Evolutionary conservation across 1,140 invertebrate species (phyloP), one percentile per base, ranked within the genome.

Genomic region (Hylyphantes graminicola): DNA sequence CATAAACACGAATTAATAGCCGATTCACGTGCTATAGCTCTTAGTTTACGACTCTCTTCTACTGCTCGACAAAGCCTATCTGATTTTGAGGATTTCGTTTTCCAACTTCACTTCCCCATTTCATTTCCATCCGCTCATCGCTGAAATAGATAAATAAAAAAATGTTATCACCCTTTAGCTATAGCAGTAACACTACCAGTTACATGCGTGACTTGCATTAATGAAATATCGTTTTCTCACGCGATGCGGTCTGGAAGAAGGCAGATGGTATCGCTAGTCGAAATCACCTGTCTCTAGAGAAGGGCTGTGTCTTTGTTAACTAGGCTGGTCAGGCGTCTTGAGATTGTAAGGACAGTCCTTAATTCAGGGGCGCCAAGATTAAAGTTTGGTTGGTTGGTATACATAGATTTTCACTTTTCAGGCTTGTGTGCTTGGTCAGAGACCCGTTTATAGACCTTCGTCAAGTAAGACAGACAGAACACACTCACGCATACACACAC

Each of bases 141-240:
- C 35, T 55, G 57, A 74, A 74, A 74, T 53, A 74, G 72, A 57
- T 74, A 35, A 74, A 74, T 74, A 74, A 55, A 74, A 74, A 74
- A 74, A 57, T 74, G 55, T 74, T 74, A 74, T 74, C 72, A 55
- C 72, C 54, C 72, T 74, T 74, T 74, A 74, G 72, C 21, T 1
- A 57, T 53, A 11, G 51, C 57, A 76, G 57, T 63, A 76, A 76
- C 74, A 76, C 64, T 76, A 64, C 74, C 74, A 50, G 61, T 76
- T 64, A 64, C 21, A 76, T 11, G 57, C 74, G 74, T 76, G 74
- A 76, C 74, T 19, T 15, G 74, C 13, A 76, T 76, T 76, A 76
- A 76, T 76, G 74, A 76, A 76, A 76, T 76, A 76, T 76, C 74
- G 48, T 63, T 76, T 76, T 76, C 74, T 76, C 74, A 76, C 74